Evolutionary conservation across 1,140 invertebrate genomes (phyloP), one percentile per base, ranked within the genome.

Genomic region (Rhopalosiphum padi): DNA sequence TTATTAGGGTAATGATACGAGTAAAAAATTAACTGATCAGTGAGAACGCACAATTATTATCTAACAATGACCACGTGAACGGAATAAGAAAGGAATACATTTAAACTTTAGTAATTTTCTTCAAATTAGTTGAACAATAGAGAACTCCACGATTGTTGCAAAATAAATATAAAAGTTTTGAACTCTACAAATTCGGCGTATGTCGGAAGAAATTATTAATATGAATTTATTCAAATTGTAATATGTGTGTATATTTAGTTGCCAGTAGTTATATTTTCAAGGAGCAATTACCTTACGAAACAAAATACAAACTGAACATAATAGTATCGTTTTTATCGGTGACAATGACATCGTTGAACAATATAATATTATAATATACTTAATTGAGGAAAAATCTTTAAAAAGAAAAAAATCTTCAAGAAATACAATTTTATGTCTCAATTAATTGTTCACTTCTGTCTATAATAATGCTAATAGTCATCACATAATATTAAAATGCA

Each of bases 91-190:
- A 85, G 11, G 60, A n/a, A 46, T 51, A 18, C 18, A 35, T 88
- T 88, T 88, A 88, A 88, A 88, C 86, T 88, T 88, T 51, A 18
- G n/a, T 35, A 46, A 51, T 88, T 88, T 48, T 51, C 46, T 88
- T n/a, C 21, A 48, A 51, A 51, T n/a, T 30, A 88, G 30, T 46
- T n/a, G 30, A n/a, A 18, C n/a, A 51, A 88, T 48, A 30, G 86
- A 22, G 51, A 35, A 88, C 21, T 53, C 9, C 21, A 48, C 51
- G 25, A 53, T 22, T 46, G 25, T 41, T 5, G 43, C 46, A 7
- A 86, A 86, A 46, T 30, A 51, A 88, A 48, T 53, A 88, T 35
- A 88, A 88, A 48, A 88, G 86, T 48, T 48, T 48, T 30, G 18
- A 15, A n/a, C 85, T 30, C 1, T 8, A 87, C 30, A 51, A 87